Conservation (phyloP, 2,113 vertebrate genomes). For the Aphyosemion australe region DNA sequence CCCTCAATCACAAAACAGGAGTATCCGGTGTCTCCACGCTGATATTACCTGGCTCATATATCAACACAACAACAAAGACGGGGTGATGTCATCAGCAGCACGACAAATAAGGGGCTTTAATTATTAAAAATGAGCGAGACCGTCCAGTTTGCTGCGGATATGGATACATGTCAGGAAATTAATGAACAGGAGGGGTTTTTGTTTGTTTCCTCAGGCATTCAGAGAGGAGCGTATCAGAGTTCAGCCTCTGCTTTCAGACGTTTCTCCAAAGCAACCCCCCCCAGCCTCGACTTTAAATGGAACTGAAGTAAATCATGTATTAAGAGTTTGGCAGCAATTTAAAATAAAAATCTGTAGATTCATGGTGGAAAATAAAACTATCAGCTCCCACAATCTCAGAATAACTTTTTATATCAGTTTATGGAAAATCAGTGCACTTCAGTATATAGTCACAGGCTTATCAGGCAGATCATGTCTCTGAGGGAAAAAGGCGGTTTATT, state of each 20-base stretch:
- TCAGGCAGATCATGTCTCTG: not conserved
- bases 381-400: not conserved
- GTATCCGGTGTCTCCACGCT: conserved; percentile 74
- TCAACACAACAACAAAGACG: conserved; percentile 73
- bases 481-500: not conserved
- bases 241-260: conserved; percentile 23
- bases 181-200: conserved; percentile 64
- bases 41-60: conserved; percentile 78
- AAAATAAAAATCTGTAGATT: not conserved
- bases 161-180: conserved; percentile 62
- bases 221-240: conserved; percentile 35
- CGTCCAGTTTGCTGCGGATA: conserved; percentile 75
- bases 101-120: conserved; percentile 79
- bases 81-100: conserved; percentile 70
- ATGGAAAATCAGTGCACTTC: not conserved
- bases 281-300: conserved; percentile 18
- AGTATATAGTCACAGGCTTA: not conserved
- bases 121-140: conserved; percentile 74
- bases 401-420: not conserved
- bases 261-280: conserved; percentile 6
- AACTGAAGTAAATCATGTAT: not conserved
- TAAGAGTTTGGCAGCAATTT: not conserved
- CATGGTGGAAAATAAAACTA: not conserved
- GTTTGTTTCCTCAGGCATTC: conserved; percentile 51
- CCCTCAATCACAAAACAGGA: conserved; percentile 72